Conservation (phyloP, 2,797 vertebrate species). For the Channa striata region DNA sequence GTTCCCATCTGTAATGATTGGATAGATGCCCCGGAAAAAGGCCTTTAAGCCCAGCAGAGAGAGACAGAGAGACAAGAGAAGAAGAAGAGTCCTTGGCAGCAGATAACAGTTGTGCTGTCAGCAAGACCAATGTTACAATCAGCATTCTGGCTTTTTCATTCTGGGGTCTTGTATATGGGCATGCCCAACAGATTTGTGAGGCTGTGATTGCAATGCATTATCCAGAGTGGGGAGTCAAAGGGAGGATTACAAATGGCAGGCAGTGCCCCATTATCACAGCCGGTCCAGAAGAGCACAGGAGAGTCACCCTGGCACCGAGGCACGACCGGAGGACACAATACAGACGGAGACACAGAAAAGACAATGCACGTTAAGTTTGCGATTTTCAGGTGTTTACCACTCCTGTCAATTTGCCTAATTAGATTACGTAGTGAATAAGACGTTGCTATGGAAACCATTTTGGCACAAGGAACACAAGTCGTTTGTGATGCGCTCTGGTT, state of each 20-base stretch:
- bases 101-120: conserved; percentile 55
- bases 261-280: conserved; percentile 62
- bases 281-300: conserved; percentile 62
- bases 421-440: conserved; percentile 51
- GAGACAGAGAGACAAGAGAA: conserved; percentile 31
- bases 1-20: conserved; percentile 42
- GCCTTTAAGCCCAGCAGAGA: conserved; percentile 39
- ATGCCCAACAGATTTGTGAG: conserved; percentile 68
- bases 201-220: conserved; percentile 71
- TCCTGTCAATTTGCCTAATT: conserved; percentile 47
- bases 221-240: conserved; percentile 56
- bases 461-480: conserved; percentile 58
- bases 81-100: conserved; percentile 51
- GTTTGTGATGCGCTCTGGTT: conserved; percentile 62
- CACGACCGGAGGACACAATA: conserved; percentile 32
- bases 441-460: conserved; percentile 65
- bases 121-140: conserved; percentile 61
- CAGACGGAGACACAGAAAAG: conserved; percentile 25
- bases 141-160: conserved; percentile 56
- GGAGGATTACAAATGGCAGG: conserved; percentile 69
- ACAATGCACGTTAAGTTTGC: conserved; percentile 42
- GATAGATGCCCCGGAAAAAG: conserved; percentile 44
- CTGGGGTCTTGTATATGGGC: conserved; percentile 57
- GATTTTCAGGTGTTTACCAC: conserved; percentile 58
- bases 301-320: conserved; percentile 57